Conservation (phyloP, 2,113 vertebrate genomes). For the Ibidorhyncha struthersii region DNA sequence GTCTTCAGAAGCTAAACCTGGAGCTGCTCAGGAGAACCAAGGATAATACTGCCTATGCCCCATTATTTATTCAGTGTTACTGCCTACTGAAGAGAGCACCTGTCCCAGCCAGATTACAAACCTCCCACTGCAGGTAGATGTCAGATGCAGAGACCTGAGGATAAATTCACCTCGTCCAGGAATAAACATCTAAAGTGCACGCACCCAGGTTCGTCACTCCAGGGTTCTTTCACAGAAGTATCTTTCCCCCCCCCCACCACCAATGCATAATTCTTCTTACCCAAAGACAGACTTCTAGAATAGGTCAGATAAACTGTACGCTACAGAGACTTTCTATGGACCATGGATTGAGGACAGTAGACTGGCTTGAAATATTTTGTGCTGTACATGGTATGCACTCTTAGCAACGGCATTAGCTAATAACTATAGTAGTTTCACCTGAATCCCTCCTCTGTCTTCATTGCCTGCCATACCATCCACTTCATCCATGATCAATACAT, state of each 20-base stretch:
- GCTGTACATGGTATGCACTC: neutral
- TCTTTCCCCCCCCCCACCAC: neutral
- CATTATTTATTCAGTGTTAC: neutral
- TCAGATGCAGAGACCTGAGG: neutral
- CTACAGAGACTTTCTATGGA: neutral
- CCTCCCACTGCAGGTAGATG: neutral
- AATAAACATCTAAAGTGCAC: neutral
- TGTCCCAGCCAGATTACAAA: neutral
- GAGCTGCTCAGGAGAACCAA: neutral
- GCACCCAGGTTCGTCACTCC: neutral
- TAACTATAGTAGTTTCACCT: conserved; percentile 77
- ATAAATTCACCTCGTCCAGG: neutral
- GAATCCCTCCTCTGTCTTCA: conserved; percentile 95
- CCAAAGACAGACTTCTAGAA: neutral
- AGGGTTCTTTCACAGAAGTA: neutral
- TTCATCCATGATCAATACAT: conserved; percentile 97
- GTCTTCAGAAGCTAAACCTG: neutral
- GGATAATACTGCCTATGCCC: neutral
- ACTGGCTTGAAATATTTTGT: neutral
- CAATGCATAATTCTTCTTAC: neutral
- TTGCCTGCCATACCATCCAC: conserved; percentile 98
- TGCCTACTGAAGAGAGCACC: neutral
- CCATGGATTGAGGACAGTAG: neutral
- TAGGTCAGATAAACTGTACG: neutral
- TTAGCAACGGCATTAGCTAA: neutral